These are phyloP conservation scores for Poecilia gillii DNA, from an alignment of 2,797 vertebrate species.

Conservation along the genomic window DNA sequence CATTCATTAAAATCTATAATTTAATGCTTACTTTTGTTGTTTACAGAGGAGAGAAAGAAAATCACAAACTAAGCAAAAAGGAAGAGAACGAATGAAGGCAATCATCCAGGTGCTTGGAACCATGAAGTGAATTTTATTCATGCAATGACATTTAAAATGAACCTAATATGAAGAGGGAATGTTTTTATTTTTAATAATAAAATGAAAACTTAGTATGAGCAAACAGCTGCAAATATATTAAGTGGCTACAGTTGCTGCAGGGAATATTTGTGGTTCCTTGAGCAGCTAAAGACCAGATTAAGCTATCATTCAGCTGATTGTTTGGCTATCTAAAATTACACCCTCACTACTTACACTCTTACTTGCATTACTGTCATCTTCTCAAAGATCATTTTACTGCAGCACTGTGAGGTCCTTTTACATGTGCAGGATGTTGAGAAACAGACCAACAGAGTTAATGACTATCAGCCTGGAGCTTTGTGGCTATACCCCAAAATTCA, in stretches of 20 bases:
- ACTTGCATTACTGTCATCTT: constrained; percentile 57
- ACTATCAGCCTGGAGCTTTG: constrained; percentile 63
- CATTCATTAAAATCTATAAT: background rate
- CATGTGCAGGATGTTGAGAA: constrained; percentile 54
- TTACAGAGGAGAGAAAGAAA: background rate
- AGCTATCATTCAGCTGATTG: constrained; percentile 74
- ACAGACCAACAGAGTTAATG: constrained; percentile 60
- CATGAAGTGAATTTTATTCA: background rate
- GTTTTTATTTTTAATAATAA: constrained; percentile 33
- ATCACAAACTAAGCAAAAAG: background rate
- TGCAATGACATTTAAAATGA: background rate
- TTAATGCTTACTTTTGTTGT: background rate
- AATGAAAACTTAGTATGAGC: constrained; percentile 3
- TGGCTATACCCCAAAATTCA: constrained; percentile 66
- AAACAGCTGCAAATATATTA: constrained; percentile 34
- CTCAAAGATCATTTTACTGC: constrained; percentile 55
- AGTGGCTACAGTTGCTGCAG: constrained; percentile 51
- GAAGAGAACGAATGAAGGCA: background rate
- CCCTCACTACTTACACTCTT: constrained; percentile 35
- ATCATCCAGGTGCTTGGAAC: background rate
- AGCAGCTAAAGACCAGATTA: constrained; percentile 59
- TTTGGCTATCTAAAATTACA: constrained; percentile 61
- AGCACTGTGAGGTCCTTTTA: constrained; percentile 69
- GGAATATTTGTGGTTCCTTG: constrained; percentile 54
- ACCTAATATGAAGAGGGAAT: background rate